Evolutionary conservation across 2,797 vertebrate genomes (phyloP).

Genomic region (Pseudochirops corinnae): DNA sequence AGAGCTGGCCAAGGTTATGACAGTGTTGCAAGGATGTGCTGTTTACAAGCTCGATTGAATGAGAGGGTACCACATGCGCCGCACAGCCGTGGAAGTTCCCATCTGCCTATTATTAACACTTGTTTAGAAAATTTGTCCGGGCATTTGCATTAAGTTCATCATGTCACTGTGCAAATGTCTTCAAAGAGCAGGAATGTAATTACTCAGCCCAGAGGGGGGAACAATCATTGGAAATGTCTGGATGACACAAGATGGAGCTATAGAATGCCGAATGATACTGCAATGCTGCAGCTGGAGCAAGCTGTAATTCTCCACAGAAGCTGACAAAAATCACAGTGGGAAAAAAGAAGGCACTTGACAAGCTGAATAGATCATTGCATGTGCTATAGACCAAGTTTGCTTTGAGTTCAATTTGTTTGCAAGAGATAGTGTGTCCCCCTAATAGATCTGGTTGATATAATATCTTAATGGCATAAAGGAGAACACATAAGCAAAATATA

Average conservation of each 20-base stretch:
- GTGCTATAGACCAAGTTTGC: not conserved
- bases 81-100: slow-evolving; percentile 34
- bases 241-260: slow-evolving; percentile 79
- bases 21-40: not conserved
- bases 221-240: slow-evolving; percentile 52
- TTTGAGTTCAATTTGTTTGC: not conserved
- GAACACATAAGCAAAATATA: not conserved
- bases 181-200: slow-evolving; percentile 61
- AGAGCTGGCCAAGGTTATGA: slow-evolving; percentile 37
- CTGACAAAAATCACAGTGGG: not conserved
- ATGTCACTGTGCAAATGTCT: slow-evolving; percentile 58
- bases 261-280: slow-evolving; percentile 70
- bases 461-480: not conserved
- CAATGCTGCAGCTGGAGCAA: not conserved
- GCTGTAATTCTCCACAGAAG: not conserved
- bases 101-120: slow-evolving; percentile 70
- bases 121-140: slow-evolving; percentile 59
- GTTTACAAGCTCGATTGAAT: slow-evolving; percentile 24
- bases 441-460: not conserved
- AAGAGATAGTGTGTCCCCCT: not conserved
- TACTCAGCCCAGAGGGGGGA: slow-evolving; percentile 19
- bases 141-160: slow-evolving; percentile 54
- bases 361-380: not conserved
- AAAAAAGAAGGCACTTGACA: not conserved
- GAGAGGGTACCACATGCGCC: fast-evolving